These are phyloP conservation scores for Upupa epops DNA, from an alignment of 2,113 vertebrate genomes.

Conservation along the genomic window DNA sequence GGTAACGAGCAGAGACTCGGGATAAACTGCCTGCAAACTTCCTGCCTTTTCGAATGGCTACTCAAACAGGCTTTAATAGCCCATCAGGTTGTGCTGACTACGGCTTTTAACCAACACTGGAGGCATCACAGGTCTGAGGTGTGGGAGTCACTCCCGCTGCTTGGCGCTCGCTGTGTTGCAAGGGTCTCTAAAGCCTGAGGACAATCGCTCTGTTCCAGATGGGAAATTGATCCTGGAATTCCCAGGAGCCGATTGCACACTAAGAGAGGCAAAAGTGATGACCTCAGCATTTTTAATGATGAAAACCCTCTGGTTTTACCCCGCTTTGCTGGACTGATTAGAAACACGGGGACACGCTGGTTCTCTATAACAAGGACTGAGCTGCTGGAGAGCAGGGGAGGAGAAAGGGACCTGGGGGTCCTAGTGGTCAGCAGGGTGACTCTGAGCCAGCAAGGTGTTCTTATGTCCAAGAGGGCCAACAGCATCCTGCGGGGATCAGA, in stretches of 20 bases:
- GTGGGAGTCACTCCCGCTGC: neutral
- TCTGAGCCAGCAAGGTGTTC: too few species aligned
- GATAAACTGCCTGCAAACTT: neutral
- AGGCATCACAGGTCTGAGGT: neutral
- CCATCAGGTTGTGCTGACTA: neutral
- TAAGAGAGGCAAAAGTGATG: neutral
- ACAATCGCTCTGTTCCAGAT: neutral
- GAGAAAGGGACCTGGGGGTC: too few species aligned
- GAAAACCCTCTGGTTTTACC: neutral
- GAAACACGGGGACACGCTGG: neutral
- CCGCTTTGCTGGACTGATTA: neutral
- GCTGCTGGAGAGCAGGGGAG: neutral
- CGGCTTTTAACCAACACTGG: neutral
- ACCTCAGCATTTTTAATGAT: neutral
- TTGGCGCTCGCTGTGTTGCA: neutral
- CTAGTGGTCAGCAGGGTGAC: too few species aligned
- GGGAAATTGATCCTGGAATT: neutral
- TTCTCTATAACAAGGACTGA: neutral
- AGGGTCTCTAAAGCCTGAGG: neutral
- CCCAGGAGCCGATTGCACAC: neutral
- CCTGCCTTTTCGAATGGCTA: neutral
- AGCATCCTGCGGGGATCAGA: too few species aligned
- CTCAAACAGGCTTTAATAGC: neutral
- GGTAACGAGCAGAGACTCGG: neutral
- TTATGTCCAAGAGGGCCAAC: too few species aligned